Base-by-base conservation (phyloP, 2,113 vertebrate species). In the Ondatra zibethicus region DNA sequence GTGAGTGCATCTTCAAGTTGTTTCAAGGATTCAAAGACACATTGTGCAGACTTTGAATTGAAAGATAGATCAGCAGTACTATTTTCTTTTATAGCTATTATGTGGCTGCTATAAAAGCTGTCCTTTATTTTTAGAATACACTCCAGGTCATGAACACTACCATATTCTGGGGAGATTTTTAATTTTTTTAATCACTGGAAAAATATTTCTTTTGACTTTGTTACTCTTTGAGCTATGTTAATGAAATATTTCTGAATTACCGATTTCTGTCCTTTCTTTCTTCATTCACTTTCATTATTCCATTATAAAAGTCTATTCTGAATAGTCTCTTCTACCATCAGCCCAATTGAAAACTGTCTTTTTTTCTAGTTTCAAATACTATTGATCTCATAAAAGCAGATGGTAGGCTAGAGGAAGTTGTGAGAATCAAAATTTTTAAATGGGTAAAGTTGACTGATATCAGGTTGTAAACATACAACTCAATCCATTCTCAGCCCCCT, bases 41-140 rank as follows among this genome's bases (percentile, higher is more conserved):
- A 55, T 42, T 97, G 10, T 4, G 68, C 52, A 94, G 52, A 78
- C 29, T 39, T 89, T 21, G 75, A 90, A 61, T 39, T 55, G 7
- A 92, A 29, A 39, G 27, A 72, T 4, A 88, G 27, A 33, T 94
- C 63, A 68, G 45, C 27, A 88, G 58, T 42, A 8, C 73, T 80
- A 87, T 80, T 2, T 88, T 88, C 45, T 93, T 90, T 93, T 94
- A 66, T 78, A 84, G 82, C 27, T 86, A 84, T 85, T 75, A 87
- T 72, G 14, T 96, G 45, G 92, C 61, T 77, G 21, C 12, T 94
- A 7, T 92, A 91, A 92, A 94, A 77, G 27, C 11, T 92, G 52
- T 93, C 42, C n/a, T 92, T 90, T 90, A 73, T 73, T 96, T 94
- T 47, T 45, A 78, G 45, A 95, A 78, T 92, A 84, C 3, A 92